Evolutionary conservation across 2,888 invertebrate species (phyloP).

Genomic region (Incurvaria masculella): DNA sequence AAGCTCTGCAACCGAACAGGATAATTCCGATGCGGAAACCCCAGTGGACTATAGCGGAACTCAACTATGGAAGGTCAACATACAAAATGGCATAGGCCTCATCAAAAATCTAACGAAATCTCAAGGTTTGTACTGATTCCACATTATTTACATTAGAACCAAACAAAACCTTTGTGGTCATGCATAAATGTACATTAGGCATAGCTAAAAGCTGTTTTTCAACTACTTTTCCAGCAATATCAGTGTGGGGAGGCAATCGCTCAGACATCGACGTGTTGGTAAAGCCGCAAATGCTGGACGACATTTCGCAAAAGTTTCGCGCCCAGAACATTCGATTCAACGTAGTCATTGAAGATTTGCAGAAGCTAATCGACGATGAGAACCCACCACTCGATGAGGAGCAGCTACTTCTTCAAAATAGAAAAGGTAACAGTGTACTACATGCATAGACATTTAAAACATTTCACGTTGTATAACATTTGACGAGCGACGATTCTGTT

Average conservation of each 20-base stretch:
- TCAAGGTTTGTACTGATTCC: neutral
- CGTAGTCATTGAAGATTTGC: conserved; percentile 74
- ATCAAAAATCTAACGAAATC: neutral
- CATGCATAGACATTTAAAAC: neutral
- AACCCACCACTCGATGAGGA: conserved; percentile 69
- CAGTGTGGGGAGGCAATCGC: conserved; percentile 64
- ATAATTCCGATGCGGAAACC: neutral
- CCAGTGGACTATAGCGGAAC: conserved; percentile 68
- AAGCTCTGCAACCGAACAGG: neutral
- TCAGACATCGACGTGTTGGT: conserved; percentile 68
- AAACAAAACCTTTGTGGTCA: neutral
- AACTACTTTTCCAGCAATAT: conserved; percentile 52
- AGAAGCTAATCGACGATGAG: conserved; percentile 74
- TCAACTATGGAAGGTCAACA: conserved; percentile 68
- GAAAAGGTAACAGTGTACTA: conserved; percentile 54
- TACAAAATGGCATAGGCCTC: neutral
- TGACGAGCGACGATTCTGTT: conserved; percentile 11
- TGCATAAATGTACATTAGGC: neutral
- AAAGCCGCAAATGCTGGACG: conserved; percentile 60
- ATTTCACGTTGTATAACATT: conserved; percentile 6
- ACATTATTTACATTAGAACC: neutral
- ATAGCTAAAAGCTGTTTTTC: conserved; percentile 4
- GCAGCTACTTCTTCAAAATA: conserved; percentile 64
- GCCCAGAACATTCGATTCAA: conserved; percentile 63
- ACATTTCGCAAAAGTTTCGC: conserved; percentile 60